Evolutionary conservation across 1,140 invertebrate genomes (phyloP).

Genomic region (Eurosta solidaginis): DNA sequence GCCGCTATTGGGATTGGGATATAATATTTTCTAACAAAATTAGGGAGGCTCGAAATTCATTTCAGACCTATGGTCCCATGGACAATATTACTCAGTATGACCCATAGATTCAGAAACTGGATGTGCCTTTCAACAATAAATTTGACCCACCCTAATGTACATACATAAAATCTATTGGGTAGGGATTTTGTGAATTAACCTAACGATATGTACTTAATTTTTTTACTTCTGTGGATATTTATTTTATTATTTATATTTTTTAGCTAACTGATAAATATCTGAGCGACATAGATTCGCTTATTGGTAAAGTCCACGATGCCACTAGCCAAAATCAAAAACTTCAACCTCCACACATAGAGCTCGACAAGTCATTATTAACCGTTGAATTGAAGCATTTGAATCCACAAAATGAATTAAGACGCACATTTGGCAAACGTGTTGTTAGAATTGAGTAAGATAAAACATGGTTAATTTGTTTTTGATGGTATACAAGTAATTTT

Average conservation of each 20-base stretch:
- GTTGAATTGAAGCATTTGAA: slow-evolving; percentile 79
- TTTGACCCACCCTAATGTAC: too few species aligned
- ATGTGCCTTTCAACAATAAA: too few species aligned
- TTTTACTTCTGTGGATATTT: not conserved
- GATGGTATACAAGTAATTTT: not conserved
- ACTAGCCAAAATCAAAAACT: slow-evolving; percentile 44
- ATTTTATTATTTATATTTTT: not conserved
- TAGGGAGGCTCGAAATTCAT: too few species aligned
- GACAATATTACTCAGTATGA: too few species aligned
- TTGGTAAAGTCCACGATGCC: slow-evolving; percentile 46
- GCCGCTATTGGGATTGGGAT: too few species aligned
- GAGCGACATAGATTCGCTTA: slow-evolving; percentile 49
- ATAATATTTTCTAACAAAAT: too few species aligned
- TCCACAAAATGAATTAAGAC: slow-evolving; percentile 80
- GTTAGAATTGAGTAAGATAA: slow-evolving; percentile 61
- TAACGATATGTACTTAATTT: not conserved
- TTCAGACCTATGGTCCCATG: too few species aligned
- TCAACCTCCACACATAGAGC: slow-evolving; percentile 34
- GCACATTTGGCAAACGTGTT: slow-evolving; percentile 83
- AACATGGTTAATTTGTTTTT: not conserved
- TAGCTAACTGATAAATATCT: slow-evolving; percentile 49
- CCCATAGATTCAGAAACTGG: too few species aligned
- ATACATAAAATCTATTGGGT: too few species aligned
- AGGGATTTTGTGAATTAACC: not conserved
- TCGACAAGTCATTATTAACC: slow-evolving; percentile 64